phyloP scores from a whole-genome alignment of 2,888 invertebrate genomes.

The Phasia obesa region DNA sequence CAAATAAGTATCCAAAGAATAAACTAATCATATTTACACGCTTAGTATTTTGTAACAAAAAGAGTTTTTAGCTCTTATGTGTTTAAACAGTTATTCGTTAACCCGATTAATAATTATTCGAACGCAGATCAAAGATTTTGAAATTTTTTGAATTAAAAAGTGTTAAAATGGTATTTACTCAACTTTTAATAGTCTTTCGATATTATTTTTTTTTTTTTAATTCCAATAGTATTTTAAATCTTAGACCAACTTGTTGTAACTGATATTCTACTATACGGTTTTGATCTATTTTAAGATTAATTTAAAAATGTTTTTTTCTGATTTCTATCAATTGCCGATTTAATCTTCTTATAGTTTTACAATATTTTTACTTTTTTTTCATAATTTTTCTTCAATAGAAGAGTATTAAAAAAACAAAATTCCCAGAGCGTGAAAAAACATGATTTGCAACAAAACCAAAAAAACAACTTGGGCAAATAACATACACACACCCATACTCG shows the following conservation, averaged over 20 bases:
- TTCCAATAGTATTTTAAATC: neutral
- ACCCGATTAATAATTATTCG: slow-evolving; percentile 1
- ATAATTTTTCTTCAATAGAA: slow-evolving; percentile 21
- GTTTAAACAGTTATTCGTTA: neutral
- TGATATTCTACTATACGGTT: slow-evolving; percentile 11
- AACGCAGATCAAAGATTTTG: too few species aligned
- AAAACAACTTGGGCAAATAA: slow-evolving; percentile 6
- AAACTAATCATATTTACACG: too few species aligned
- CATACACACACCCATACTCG: neutral
- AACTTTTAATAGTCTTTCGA: neutral
- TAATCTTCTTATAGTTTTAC: slow-evolving; percentile 52
- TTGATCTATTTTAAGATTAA: slow-evolving; percentile 35
- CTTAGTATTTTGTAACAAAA: too few species aligned
- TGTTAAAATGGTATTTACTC: neutral
- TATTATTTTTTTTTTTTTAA: neutral
- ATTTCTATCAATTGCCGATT: slow-evolving; percentile 42
- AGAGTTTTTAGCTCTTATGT: too few species aligned
- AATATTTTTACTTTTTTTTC: slow-evolving; percentile 18
- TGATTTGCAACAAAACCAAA: slow-evolving; percentile 45
- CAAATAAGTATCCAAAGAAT: too few species aligned
- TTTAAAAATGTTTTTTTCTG: neutral
- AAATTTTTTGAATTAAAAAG: neutral
- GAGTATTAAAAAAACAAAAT: slow-evolving; percentile 47
- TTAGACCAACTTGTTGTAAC: slow-evolving; percentile 25
- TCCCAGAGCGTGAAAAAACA: slow-evolving; percentile 68